These are phyloP conservation scores for Acrocephalus scirpaceus DNA, from an alignment of 2,797 vertebrate genomes.

Conservation along the genomic window DNA sequence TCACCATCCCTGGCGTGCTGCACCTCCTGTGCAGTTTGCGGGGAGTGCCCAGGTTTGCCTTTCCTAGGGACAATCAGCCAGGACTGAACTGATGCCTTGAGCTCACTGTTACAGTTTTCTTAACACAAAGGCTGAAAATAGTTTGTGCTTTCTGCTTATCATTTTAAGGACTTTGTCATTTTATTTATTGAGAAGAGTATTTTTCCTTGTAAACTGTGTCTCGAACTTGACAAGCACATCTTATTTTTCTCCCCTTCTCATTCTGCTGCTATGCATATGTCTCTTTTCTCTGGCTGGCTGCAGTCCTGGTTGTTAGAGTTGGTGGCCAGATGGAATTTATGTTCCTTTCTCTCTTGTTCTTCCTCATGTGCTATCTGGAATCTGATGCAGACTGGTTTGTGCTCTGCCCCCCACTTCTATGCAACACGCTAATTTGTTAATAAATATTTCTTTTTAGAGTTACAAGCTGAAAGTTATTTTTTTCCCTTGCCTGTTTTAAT, in stretches of 20 bases:
- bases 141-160: not conserved
- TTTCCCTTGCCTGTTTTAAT: not conserved
- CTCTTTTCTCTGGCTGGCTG: constrained; percentile 37
- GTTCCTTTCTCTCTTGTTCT: constrained; percentile 50
- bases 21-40: not conserved
- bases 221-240: not conserved
- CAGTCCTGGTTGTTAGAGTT: constrained; percentile 43
- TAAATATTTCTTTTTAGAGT: not conserved
- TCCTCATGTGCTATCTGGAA: constrained; percentile 45
- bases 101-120: not conserved
- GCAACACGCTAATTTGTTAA: not conserved
- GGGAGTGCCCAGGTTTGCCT: not conserved
- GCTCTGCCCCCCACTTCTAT: not conserved
- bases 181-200: not conserved
- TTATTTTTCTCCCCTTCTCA: constrained; percentile 32
- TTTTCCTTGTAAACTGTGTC: not conserved
- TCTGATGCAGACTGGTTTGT: constrained; percentile 18
- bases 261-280: constrained; percentile 55
- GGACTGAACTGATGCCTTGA: not conserved
- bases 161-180: not conserved
- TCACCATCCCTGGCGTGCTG: not conserved
- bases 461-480: constrained; percentile 7
- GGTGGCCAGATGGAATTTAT: constrained; percentile 59
- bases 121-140: not conserved
- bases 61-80: not conserved